Percentiles rank a stretch among this genome's conserved stretches.
phyloP scores from a whole-genome alignment of 2,113 vertebrate species.

The Tachysurus vachellii region DNA sequence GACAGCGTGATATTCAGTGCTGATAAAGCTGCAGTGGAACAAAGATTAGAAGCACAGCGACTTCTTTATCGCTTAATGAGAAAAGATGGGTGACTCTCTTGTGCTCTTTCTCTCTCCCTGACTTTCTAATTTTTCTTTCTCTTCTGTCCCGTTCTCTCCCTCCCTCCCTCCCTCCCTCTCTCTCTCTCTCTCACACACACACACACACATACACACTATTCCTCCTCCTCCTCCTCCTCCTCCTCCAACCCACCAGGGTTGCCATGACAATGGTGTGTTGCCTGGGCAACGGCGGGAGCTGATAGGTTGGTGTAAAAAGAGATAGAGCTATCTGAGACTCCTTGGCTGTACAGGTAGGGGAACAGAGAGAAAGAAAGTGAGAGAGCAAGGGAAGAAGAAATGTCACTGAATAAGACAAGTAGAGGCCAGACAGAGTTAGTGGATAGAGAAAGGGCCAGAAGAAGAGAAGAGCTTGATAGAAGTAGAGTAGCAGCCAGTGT shows the following conservation, averaged over 20 bases:
- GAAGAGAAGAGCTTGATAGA: neutral
- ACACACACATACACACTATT: neutral
- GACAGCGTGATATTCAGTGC: conserved; percentile 52
- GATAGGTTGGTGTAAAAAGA: conserved; percentile 66
- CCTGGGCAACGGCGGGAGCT: conserved; percentile 64
- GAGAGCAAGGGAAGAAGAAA: neutral
- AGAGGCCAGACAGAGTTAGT: conserved; percentile 13
- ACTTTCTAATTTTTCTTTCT: conserved; percentile 54
- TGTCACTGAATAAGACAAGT: conserved; percentile 11
- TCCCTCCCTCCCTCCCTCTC: neutral
- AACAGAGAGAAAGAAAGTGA: conserved; percentile 26
- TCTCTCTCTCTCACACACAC: neutral
- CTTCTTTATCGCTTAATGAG: conserved; percentile 59
- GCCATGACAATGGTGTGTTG: conserved; percentile 64
- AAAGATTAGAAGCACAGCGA: conserved; percentile 52
- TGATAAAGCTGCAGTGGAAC: conserved; percentile 57
- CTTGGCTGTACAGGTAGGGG: conserved; percentile 50
- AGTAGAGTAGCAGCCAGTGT: conserved; percentile 1
- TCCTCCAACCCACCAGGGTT: conserved; percentile 63
- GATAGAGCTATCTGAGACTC: conserved; percentile 59
- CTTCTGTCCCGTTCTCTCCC: conserved; percentile 26
- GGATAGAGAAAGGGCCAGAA: neutral
- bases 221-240: conserved; percentile 40
- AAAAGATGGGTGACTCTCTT: conserved; percentile 61
- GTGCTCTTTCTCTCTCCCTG: conserved; percentile 53